Conservation (phyloP, 2,888 invertebrate genomes). For the Neoaliturus tenellus region DNA sequence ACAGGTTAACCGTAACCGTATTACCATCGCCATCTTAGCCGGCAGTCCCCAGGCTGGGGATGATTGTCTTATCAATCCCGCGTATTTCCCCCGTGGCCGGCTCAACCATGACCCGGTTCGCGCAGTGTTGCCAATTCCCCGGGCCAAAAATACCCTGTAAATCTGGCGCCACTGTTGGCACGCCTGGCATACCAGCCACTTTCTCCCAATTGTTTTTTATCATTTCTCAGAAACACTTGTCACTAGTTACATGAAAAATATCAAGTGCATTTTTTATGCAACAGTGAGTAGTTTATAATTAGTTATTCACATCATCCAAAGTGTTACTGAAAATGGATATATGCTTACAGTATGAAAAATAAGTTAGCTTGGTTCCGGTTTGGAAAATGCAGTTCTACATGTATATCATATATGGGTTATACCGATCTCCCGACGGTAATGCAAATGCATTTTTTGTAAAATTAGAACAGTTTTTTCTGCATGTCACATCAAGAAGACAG, state of each 20-base stretch:
- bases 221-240: neutral
- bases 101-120: slow-evolving; percentile 16
- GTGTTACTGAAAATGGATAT: no score
- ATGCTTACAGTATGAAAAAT: no score
- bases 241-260: neutral
- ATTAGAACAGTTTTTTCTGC: no score
- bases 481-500: no score
- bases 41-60: neutral
- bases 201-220: slow-evolving; percentile 13
- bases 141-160: slow-evolving; percentile 3
- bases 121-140: slow-evolving; percentile 2
- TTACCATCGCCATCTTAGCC: neutral
- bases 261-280: neutral
- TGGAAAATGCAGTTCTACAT: no score
- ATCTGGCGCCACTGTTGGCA: slow-evolving; percentile 4
- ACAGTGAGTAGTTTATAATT: no score
- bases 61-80: slow-evolving; percentile 23
- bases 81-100: slow-evolving; percentile 13
- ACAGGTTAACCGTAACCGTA: slow-evolving; percentile 16
- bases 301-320: no score
- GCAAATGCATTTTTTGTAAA: no score
- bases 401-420: no score
- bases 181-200: slow-evolving; percentile 3
- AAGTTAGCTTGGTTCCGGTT: no score
- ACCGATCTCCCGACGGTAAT: no score